phyloP scores from a whole-genome alignment of 2,113 vertebrate genomes.

The Lutjanus erythropterus region DNA sequence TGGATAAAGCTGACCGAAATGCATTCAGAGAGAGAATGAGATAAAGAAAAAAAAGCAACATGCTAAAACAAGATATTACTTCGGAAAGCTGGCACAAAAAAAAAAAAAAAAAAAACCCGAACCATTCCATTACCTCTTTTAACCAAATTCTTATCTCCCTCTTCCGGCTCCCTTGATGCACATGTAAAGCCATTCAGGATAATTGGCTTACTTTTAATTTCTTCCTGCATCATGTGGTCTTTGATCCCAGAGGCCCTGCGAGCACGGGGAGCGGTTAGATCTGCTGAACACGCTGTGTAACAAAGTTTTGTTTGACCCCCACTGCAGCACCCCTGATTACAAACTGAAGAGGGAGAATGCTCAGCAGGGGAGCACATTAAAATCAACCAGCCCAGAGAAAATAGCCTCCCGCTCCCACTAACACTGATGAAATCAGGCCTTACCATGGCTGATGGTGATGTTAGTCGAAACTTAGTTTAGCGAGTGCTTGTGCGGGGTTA shows the following conservation, averaged over 20 bases:
- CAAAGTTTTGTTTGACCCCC: conserved; percentile 61
- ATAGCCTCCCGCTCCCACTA: conserved; percentile 26
- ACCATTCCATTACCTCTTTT: conserved; percentile 35
- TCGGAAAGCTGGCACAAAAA: not conserved
- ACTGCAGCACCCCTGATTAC: conserved; percentile 63
- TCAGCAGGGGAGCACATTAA: conserved; percentile 59
- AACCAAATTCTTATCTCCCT: conserved; percentile 36
- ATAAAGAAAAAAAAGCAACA: conserved; percentile 28
- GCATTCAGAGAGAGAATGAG: conserved; percentile 24
- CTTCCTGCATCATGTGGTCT: conserved; percentile 53
- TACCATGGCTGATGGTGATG: conserved; percentile 8
- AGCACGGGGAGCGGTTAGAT: conserved; percentile 41
- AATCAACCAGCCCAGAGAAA: conserved; percentile 56
- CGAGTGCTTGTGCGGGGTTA: not conserved
- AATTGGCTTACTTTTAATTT: conserved; percentile 74
- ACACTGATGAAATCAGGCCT: conserved; percentile 47
- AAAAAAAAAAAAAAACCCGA: not conserved
- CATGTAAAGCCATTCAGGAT: conserved; percentile 57
- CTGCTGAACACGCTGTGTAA: conserved; percentile 48
- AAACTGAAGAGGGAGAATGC: conserved; percentile 31
- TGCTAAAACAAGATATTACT: conserved; percentile 31
- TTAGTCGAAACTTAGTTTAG: conserved; percentile 6
- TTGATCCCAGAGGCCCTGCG: conserved; percentile 55
- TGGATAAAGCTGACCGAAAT: conserved; percentile 31
- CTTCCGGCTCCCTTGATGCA: conserved; percentile 35